Evolutionary conservation across 2,113 vertebrate species (phyloP).

Genomic region (Terrapene triunguis): DNA sequence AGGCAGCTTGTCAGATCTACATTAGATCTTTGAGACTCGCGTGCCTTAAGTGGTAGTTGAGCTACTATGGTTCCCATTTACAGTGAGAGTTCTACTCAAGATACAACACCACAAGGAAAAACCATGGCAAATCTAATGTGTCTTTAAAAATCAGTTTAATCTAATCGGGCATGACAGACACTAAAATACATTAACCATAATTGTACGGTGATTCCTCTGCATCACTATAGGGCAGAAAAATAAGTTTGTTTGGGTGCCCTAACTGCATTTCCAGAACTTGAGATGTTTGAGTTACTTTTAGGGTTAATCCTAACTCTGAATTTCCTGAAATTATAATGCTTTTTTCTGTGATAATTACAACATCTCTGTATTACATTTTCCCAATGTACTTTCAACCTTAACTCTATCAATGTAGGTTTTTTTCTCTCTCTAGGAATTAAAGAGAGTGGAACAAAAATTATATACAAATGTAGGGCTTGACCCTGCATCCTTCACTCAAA

Average conservation of each 20-base stretch:
- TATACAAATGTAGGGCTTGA: neutral
- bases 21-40: neutral
- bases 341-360: neutral
- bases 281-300: neutral
- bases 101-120: neutral
- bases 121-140: neutral
- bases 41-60: neutral
- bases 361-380: neutral
- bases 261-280: neutral
- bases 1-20: neutral
- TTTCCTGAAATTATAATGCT: neutral
- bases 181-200: neutral
- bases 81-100: neutral
- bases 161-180: neutral
- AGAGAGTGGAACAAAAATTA: neutral
- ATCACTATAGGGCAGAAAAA: neutral
- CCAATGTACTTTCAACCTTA: neutral
- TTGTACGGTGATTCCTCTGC: neutral
- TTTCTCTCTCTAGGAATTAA: neutral
- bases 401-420: neutral
- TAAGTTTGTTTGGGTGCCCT: neutral
- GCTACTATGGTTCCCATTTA: neutral
- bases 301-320: neutral
- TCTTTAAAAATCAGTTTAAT: neutral
- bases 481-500: neutral